Base-by-base conservation (phyloP, 2,113 vertebrate genomes). In the Sinocyclocheilus rhinocerous region DNA sequence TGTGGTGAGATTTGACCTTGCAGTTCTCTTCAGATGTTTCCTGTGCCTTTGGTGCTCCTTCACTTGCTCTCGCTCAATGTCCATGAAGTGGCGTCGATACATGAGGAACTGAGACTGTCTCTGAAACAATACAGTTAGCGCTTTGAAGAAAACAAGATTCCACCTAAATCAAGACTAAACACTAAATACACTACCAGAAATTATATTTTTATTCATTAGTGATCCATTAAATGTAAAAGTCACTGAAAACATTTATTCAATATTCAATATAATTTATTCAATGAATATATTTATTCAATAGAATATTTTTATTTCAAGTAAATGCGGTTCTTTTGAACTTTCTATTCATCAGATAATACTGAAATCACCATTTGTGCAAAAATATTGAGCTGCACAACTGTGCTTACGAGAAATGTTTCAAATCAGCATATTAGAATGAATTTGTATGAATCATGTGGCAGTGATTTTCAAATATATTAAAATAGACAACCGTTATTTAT, bases 11-110 rank as follows among this genome's bases (percentile, higher is more conserved):
- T 83, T 33, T 1, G 22, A 97, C 96, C 90, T 95, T 39, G 93
- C 90, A 0, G 93, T 93, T 91, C 94, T 96, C 67, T 90, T 95
- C 90, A 95, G 93, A 69, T 94, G 95, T 63, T 96, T 96, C 69
- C 87, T 95, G 89, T 96, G 92, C 73, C 91, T 93, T 63, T 92
- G 92, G 83, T 92, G 96, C 18, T 97, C 96, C 90, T 95, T 96
- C 57, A 95, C 97, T 29, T 94, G 96, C 88, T 97, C 92, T 57
- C 97, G 92, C 89, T 99, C 98, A 0, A 92, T 70, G 76, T 87
- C 95, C 97, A 98, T 97, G 91, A 95, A 96, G 73, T 95, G 93
- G 24, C 96, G 95, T 6, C 96, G 94, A 83, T 94, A 91, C 89
- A 92, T 93, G 92, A 97, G 93, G 88, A 95, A 97, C 76, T 96